phyloP scores from a whole-genome alignment of 2,797 vertebrate genomes.

The Siniperca undulata region DNA sequence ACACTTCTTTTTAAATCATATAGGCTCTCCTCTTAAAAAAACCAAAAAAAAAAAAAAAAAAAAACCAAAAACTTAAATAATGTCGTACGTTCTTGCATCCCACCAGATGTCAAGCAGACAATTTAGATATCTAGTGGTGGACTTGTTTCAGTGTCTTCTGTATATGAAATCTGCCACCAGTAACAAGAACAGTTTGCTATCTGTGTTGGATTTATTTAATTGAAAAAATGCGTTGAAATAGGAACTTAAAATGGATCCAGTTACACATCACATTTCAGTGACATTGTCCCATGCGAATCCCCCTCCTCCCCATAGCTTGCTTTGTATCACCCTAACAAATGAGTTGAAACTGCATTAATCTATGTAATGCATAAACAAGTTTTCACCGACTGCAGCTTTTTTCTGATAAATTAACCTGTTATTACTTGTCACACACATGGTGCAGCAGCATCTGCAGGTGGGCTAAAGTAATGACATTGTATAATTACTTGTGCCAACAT shows the following conservation, averaged over 20 bases:
- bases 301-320: not conserved
- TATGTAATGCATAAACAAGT: not conserved
- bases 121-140: not conserved
- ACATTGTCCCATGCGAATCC: not conserved
- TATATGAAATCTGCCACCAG: not conserved
- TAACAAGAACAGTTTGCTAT: not conserved
- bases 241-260: not conserved
- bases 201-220: not conserved
- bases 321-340: not conserved
- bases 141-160: not conserved
- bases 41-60: not conserved
- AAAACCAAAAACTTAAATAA: not conserved
- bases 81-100: not conserved
- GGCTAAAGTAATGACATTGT: not conserved
- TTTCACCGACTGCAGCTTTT: not conserved
- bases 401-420: not conserved
- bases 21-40: not conserved
- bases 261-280: not conserved
- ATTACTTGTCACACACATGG: not conserved
- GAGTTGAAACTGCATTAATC: not conserved
- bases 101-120: not conserved
- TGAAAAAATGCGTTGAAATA: not conserved
- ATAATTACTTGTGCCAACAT: not conserved
- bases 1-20: constrained; percentile 9
- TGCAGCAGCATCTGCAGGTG: not conserved